phyloP scores from a whole-genome alignment of 2,888 invertebrate genomes.

The Drosophila flavopinicola region DNA sequence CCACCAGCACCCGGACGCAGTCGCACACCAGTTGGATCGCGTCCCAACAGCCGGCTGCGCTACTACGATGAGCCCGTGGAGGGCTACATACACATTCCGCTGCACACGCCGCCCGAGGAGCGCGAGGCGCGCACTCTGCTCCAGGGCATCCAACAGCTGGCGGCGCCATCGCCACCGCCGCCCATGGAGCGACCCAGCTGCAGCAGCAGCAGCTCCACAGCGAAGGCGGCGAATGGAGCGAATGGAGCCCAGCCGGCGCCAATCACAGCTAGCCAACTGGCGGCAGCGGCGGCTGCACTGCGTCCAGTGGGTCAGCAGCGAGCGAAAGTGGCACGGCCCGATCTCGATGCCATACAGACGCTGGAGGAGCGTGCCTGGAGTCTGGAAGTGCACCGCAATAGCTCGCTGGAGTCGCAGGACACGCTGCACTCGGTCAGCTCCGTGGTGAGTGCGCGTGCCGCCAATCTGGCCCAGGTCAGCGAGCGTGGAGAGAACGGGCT shows the following conservation, averaged over 20 bases:
- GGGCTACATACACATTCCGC: constrained; percentile 89
- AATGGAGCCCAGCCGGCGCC: constrained; percentile 52
- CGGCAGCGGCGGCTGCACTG: constrained; percentile 74
- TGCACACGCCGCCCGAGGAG: constrained; percentile 90
- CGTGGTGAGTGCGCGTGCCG: constrained; percentile 73
- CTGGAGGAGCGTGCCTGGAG: constrained; percentile 84
- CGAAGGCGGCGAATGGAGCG: constrained; percentile 23
- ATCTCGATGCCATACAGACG: constrained; percentile 87
- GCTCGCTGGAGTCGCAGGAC: constrained; percentile 86
- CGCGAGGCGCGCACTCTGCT: constrained; percentile 83
- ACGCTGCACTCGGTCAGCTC: constrained; percentile 83
- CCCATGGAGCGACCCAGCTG: constrained; percentile 50
- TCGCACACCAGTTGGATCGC: constrained; percentile 83
- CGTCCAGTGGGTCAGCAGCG: constrained; percentile 58
- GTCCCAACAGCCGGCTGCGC: constrained; percentile 84
- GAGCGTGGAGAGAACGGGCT: constrained; percentile 78
- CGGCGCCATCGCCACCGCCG: constrained; percentile 72
- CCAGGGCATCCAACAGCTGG: constrained; percentile 78
- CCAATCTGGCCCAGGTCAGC: constrained; percentile 69
- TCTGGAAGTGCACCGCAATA: constrained; percentile 81
- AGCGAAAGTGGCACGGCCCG: constrained; percentile 57
- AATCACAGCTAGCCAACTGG: constrained; percentile 74
- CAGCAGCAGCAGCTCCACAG: constrained; percentile 36
- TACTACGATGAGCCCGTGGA: constrained; percentile 88
- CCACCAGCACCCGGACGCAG: constrained; percentile 79